phyloP scores from a whole-genome alignment of 2,797 vertebrate species.

The Mormyrus hasselquistii region DNA sequence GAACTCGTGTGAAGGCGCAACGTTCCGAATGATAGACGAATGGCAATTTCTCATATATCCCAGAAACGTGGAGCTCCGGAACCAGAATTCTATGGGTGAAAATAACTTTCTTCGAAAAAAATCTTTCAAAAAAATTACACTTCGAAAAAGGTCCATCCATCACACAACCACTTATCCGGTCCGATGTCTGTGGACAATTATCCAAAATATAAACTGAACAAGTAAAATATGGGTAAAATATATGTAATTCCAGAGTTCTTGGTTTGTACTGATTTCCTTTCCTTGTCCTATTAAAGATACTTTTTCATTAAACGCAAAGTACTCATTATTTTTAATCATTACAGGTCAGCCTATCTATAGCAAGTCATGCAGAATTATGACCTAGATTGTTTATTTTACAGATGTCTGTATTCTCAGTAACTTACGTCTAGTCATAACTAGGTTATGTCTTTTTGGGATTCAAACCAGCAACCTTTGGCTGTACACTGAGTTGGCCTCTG shows the following conservation, averaged over 20 bases:
- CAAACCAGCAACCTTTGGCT: neutral
- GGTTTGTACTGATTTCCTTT: neutral
- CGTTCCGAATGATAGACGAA: neutral
- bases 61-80: neutral
- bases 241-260: neutral
- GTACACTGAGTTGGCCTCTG: neutral
- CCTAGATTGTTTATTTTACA: neutral
- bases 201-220: neutral
- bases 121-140: neutral
- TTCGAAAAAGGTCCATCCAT: neutral
- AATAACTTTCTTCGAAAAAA: neutral
- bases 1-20: neutral
- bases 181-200: neutral
- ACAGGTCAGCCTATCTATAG: neutral
- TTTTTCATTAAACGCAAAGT: neutral
- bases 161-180: neutral
- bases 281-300: neutral
- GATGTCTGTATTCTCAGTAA: neutral
- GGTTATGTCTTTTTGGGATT: slow-evolving; percentile 3
- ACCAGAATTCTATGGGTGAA: neutral
- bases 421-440: neutral
- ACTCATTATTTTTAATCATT: neutral
- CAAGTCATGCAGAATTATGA: neutral
- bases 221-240: neutral
- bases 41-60: neutral